Percentiles rank a stretch among this genome's conserved stretches.
phyloP scores from a whole-genome alignment of 2,888 invertebrate genomes.

The Lochmaea capreae region DNA sequence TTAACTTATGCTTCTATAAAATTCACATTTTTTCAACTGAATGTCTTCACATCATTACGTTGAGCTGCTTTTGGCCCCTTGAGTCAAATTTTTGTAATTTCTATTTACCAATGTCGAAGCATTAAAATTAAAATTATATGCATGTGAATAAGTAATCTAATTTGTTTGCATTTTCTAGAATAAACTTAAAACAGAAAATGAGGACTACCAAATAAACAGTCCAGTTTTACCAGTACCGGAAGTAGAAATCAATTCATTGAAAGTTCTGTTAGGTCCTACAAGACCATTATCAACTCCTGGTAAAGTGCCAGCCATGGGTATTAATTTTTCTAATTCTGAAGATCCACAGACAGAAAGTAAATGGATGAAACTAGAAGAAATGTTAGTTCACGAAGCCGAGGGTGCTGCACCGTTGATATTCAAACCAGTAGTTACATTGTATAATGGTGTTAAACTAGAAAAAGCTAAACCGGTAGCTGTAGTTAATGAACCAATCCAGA shows the following conservation, averaged over 20 bases:
- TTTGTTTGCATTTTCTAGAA: slow-evolving; percentile 47
- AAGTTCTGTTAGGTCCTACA: slow-evolving; percentile 76
- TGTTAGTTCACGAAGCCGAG: slow-evolving; percentile 77
- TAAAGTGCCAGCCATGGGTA: slow-evolving; percentile 69
- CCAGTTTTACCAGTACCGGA: slow-evolving; percentile 79
- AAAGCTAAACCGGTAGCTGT: slow-evolving; percentile 76
- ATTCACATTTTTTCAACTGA: neutral
- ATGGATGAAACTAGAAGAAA: slow-evolving; percentile 84
- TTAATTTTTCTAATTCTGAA: slow-evolving; percentile 60
- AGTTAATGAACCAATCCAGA: slow-evolving; percentile 84
- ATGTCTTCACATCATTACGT: too few relatives aligned
- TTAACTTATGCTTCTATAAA: neutral
- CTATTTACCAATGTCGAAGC: too few relatives aligned
- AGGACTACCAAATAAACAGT: slow-evolving; percentile 49
- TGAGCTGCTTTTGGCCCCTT: too few relatives aligned
- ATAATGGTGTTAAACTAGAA: slow-evolving; percentile 76
- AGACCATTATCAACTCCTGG: slow-evolving; percentile 70
- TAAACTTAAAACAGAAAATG: slow-evolving; percentile 64
- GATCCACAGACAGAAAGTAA: slow-evolving; percentile 58
- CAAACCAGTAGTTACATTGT: slow-evolving; percentile 81
- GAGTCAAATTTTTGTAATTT: too few relatives aligned
- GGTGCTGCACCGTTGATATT: slow-evolving; percentile 80
- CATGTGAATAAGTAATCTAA: too few relatives aligned
- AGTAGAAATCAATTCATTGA: slow-evolving; percentile 75
- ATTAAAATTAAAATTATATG: too few relatives aligned